Base-by-base conservation (phyloP, 1,140 invertebrate species). In the Hormaphis cornu region DNA sequence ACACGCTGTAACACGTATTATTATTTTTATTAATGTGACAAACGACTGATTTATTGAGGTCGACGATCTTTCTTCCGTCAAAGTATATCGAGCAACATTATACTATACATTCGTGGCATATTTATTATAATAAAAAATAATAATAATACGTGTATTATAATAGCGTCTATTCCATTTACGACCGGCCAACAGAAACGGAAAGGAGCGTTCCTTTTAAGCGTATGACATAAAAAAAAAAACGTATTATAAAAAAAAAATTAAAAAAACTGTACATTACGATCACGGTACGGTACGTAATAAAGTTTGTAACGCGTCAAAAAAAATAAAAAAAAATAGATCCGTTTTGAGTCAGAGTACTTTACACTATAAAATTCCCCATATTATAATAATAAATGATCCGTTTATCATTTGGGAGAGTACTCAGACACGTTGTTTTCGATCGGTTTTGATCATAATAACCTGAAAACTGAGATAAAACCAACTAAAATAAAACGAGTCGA, bases 41-140 rank as follows among this genome's bases (percentile, higher is more conserved):
- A 63, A 46, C 35, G 58, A 66, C 44, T 50, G 61, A 66, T 66
- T 66, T 66, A 66, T 66, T 35, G 61, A 14, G 61, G 61, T 35
- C 61, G 44, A 66, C 30, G 61, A 6, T 66, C 61, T 30, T 20
- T 66, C 10, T 50, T n/a, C n/a, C n/a, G n/a, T n/a, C n/a, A n/a
- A n/a, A n/a, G n/a, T n/a, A n/a, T n/a, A n/a, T n/a, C n/a, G n/a
- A n/a, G n/a, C n/a, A n/a, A n/a, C n/a, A n/a, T n/a, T n/a, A n/a
- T n/a, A n/a, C n/a, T n/a, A n/a, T n/a, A n/a, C n/a, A n/a, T n/a
- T n/a, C n/a, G 5, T 18, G 18, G 16, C 18, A 3, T 42, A 42
- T 7, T 3, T 5, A 6, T n/a, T 3, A 16, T 58, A n/a, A 24
- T 48, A 16, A 33, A 14, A 18, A 35, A 48, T 50, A 8, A 28